Evolutionary conservation across 2,113 vertebrate species (phyloP).

Genomic region (Psilopsiagon aurifrons): DNA sequence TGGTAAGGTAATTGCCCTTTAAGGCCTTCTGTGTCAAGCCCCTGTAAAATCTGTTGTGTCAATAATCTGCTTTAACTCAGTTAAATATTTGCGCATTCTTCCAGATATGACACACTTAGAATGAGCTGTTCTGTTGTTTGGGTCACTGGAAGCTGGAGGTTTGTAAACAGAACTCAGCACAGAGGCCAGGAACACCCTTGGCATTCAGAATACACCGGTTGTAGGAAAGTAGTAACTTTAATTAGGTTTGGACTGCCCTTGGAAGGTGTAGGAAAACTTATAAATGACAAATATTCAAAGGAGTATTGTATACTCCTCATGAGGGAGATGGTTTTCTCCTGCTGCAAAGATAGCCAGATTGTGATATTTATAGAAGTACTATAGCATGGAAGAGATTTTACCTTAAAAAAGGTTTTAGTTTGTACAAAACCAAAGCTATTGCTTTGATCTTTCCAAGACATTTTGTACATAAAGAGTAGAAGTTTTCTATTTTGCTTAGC

Average conservation of each 20-base stretch:
- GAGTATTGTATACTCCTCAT: background rate
- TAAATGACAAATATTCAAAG: background rate
- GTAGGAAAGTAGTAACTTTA: background rate
- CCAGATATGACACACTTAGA: background rate
- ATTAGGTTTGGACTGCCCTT: background rate
- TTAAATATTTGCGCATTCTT: constrained; percentile 5
- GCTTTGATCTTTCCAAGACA: constrained; percentile 13
- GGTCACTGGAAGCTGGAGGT: constrained; percentile 15
- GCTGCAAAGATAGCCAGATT: background rate
- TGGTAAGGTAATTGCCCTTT: constrained; percentile 51
- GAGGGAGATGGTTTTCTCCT: background rate
- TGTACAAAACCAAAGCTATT: background rate
- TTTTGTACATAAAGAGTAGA: constrained; percentile 26
- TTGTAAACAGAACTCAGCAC: background rate
- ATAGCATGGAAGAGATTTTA: background rate
- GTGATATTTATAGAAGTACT: background rate
- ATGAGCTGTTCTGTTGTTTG: background rate
- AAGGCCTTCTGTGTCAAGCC: constrained; percentile 34
- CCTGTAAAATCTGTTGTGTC: constrained; percentile 43
- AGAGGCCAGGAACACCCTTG: constrained; percentile 12
- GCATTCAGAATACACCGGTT: background rate
- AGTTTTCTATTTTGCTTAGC: constrained; percentile 25
- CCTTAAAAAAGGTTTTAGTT: constrained; percentile 13
- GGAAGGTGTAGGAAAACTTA: constrained; percentile 12
- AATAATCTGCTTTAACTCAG: constrained; percentile 49